phyloP scores from a whole-genome alignment of 1,140 invertebrate species.

The Cardiocondyla obscurior region DNA sequence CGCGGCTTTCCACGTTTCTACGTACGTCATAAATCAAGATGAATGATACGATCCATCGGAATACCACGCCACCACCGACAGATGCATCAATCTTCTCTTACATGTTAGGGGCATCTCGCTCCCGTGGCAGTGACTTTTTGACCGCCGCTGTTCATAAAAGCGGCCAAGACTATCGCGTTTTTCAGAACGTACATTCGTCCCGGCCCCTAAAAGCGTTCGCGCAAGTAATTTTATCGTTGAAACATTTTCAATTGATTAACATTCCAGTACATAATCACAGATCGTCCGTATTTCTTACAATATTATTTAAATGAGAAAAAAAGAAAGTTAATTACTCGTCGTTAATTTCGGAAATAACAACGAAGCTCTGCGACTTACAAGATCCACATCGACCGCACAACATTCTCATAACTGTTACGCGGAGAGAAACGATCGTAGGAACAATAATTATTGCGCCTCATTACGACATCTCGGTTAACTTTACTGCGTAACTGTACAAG shows the following conservation, averaged over 20 bases:
- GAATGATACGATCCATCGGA: constrained; percentile 64
- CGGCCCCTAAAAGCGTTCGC: not conserved
- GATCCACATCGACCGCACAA: constrained; percentile 6
- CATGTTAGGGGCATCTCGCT: constrained; percentile 31
- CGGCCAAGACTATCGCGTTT: constrained; percentile 21
- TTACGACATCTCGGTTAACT: constrained; percentile 1
- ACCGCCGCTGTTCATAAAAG: constrained; percentile 45
- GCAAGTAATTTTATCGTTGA: not conserved
- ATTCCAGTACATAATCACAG: constrained; percentile 18
- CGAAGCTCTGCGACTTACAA: constrained; percentile 38
- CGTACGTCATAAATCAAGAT: constrained; percentile 64
- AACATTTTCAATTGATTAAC: not conserved
- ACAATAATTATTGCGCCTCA: constrained; percentile 18
- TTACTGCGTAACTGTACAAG: constrained; percentile 3
- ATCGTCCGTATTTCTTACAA: not conserved
- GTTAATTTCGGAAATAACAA: not conserved
- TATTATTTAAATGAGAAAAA: not conserved
- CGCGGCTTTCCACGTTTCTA: constrained; percentile 6
- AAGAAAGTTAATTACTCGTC: not conserved
- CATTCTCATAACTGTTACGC: constrained; percentile 2
- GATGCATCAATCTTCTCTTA: constrained; percentile 66
- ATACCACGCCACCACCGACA: constrained; percentile 41
- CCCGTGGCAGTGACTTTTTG: constrained; percentile 66
- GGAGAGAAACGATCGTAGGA: constrained; percentile 31
- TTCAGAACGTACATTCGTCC: constrained; percentile 13